These are phyloP conservation scores for Trichogramma pretiosum DNA, from an alignment of 1,140 invertebrate genomes.

Conservation along the genomic window DNA sequence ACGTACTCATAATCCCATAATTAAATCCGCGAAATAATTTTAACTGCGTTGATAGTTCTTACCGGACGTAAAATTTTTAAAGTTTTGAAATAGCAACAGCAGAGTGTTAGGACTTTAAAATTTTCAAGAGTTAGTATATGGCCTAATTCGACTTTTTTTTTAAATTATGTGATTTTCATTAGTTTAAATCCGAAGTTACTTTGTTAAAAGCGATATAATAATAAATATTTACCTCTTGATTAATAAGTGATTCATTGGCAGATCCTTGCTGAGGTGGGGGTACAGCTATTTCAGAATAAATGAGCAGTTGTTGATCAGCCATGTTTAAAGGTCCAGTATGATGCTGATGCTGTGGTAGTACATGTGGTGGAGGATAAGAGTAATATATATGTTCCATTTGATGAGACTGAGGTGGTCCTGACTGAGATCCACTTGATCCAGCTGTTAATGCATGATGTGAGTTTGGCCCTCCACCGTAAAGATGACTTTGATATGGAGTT, in stretches of 20 bases:
- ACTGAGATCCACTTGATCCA: constrained; percentile 22
- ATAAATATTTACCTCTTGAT: constrained; percentile 35
- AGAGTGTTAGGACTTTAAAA: too few species aligned
- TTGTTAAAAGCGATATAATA: too few species aligned
- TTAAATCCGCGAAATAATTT: too few species aligned
- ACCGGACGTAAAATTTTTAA: too few species aligned
- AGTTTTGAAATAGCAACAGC: too few species aligned
- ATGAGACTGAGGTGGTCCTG: constrained; percentile 8
- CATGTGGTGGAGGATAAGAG: constrained; percentile 27
- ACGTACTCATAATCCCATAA: too few species aligned
- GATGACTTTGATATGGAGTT: constrained; percentile 29
- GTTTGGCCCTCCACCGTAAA: constrained; percentile 29
- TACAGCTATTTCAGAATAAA: constrained; percentile 34
- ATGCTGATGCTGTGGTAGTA: constrained; percentile 23
- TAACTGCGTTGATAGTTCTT: too few species aligned
- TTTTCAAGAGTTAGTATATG: too few species aligned
- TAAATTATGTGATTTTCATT: too few species aligned
- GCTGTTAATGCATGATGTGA: constrained; percentile 33
- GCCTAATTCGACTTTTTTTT: too few species aligned
- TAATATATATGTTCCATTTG: constrained; percentile 40
- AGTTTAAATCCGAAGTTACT: too few species aligned
- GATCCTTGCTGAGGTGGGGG: too few species aligned
- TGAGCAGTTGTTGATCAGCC: constrained; percentile 37
- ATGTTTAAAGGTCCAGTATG: constrained; percentile 35
- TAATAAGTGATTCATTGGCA: constrained; percentile 29